Evolutionary conservation across 2,113 vertebrate genomes (phyloP), one percentile per base, ranked within the genome.

Genomic region (Ceyx melanurus): DNA sequence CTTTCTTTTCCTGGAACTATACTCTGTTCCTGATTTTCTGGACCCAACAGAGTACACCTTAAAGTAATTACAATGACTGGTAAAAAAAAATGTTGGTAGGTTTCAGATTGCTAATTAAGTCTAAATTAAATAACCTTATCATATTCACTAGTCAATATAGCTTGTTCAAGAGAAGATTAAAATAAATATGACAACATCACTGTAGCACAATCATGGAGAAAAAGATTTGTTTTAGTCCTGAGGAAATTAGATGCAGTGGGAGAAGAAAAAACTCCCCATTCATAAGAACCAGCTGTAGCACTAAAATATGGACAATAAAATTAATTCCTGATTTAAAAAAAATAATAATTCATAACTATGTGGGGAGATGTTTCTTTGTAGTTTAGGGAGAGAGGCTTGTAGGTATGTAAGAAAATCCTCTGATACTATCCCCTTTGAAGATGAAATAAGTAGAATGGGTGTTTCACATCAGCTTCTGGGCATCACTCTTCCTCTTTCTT

Each of bases 131-230:
- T 74, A 82, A 60, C 40, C 25, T 60, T 80, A 80, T 67, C 84
- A 60, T 75, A 70, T 37, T 31, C 7, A 57, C 20, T 86, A 33
- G 73, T 84, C 84, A 95, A 74, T 73, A 86, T 8, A 35, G 15
- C 22, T 90, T 50, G 28, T 82, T 91, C n/a, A 57, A 89, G 53
- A 80, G 66, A 89, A 80, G 66, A 89, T 61, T 78, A 48, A 93
- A 95, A 92, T 80, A 83, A 92, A 58, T 51, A 80, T 53, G 79
- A 86, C 26, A 94, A 70, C 60, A 66, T 67, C 16, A 23, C 16
- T 75, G 42, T 54, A 80, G 68, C 42, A 29, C 4, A 14, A 28
- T 83, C 19, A 0, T 86, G 80, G 50, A 94, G 31, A 91, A 11
- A 87, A 37, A 2, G 5, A 76, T 70, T 85, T 76, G 23, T 89